Evolutionary conservation across 2,888 invertebrate species (phyloP), one percentile per base, ranked within the genome.

Genomic region (Diadromus collaris): DNA sequence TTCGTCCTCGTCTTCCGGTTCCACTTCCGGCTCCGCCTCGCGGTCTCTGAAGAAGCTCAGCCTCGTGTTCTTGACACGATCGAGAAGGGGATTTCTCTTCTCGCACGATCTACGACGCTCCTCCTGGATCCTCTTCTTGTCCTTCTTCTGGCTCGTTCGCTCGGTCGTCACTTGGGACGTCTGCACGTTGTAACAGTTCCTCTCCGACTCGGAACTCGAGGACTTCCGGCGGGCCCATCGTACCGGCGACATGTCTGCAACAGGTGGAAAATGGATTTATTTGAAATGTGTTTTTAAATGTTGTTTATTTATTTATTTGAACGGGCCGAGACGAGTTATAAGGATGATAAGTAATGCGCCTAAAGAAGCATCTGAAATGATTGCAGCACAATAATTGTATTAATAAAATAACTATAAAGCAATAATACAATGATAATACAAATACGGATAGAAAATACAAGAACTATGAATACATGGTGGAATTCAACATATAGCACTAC

Each of bases 41-140:
- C 85, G 84, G n/a, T 91, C 91, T 60, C 87, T 88, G 88, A 95
- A 95, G 88, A 95, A 95, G 34, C 94, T 95, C 76, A 95, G 89
- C 87, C 94, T 92, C 63, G 95, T 95, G 87, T 94, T 95, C 88
- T 95, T 95, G 6, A 95, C 95, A 88, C 94, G 93, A 86, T 95
- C 95, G 74, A 95, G 92, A 78, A 95, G 92, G 56, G 95, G 95
- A 88, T 95, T 95, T 75, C 94, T 92, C 88, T 94, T 95, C 90
- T 95, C 95, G 83, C 93, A 91, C 80, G 92, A 92, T 21, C 86
- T 83, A 51, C 88, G 83, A 6, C 90, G 83, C 63, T 90, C 90
- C 34, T 90, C 89, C 34, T 93, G 92, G 82, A 93, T 92, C 84
- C 87, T 86, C 38, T 89, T 89, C 81, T 92, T 93, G 82, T 93